Percentiles rank a stretch among this genome's conserved stretches.
These are phyloP conservation scores for Clusia tigrina DNA, from an alignment of 2,888 invertebrate species.

Conservation along the genomic window DNA sequence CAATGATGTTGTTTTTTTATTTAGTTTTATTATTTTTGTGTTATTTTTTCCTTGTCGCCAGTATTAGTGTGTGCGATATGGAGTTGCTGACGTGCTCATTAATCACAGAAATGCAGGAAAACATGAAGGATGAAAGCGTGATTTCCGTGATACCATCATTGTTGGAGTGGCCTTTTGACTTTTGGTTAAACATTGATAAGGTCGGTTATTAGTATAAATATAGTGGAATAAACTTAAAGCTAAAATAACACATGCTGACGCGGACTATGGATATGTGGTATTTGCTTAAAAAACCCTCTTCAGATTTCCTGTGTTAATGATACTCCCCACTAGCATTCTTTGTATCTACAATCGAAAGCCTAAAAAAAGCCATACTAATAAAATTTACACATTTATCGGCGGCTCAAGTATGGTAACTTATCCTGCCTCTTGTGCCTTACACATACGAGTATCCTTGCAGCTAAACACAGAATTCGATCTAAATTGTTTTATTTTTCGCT, in stretches of 20 bases:
- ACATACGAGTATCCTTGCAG: conserved; percentile 20
- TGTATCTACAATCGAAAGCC: not conserved
- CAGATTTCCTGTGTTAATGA: no score
- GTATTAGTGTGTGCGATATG: no score
- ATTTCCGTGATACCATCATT: not conserved
- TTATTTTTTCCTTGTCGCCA: no score
- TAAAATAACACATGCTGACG: no score
- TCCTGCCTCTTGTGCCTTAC: conserved; percentile 9
- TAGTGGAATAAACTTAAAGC: no score
- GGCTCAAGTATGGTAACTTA: conserved; percentile 17
- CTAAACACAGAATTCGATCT: conserved; percentile 42
- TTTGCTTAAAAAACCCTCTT: no score
- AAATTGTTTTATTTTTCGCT: conserved; percentile 47
- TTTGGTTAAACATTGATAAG: not conserved
- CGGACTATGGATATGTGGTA: no score
- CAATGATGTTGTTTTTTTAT: not conserved
- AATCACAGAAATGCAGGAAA: not conserved
- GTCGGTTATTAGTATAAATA: not conserved
- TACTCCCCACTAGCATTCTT: no score
- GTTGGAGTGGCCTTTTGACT: not conserved
- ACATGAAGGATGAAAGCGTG: not conserved
- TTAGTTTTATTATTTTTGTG: no score
- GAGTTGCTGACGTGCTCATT: no score
- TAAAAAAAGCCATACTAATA: conserved; percentile 9
- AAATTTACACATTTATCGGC: conserved; percentile 26